Conservation (phyloP, 2,113 vertebrate genomes). For the Montifringilla adamsi region DNA sequence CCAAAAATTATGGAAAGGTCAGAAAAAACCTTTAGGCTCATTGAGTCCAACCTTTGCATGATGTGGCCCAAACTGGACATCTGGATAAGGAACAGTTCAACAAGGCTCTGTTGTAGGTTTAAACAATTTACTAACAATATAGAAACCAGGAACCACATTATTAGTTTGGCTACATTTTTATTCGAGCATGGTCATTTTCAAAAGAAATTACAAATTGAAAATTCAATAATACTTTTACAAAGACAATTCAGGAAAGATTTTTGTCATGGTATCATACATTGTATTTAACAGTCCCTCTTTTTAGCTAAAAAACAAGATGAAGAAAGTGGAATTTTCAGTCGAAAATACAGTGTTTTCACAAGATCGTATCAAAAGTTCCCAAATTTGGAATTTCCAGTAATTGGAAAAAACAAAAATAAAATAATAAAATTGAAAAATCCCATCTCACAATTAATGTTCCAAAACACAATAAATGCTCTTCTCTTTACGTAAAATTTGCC, state of each 20-base stretch:
- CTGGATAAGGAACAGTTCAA: neutral
- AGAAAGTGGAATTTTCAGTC: slow-evolving; percentile 99
- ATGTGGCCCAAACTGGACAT: neutral
- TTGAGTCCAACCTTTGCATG: fast-evolving
- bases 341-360: slow-evolving; percentile 99
- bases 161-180: slow-evolving; percentile 99
- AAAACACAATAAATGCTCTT: slow-evolving; percentile 99
- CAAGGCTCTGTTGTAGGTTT: neutral
- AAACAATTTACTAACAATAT: slow-evolving; percentile 45
- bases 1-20: neutral
- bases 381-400: slow-evolving; percentile 99
- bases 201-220: slow-evolving; percentile 99
- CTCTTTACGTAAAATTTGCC: slow-evolving; percentile 99
- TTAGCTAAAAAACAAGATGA: slow-evolving; percentile 99
- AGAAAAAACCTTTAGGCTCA: neutral
- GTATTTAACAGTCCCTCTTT: slow-evolving; percentile 99
- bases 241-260: slow-evolving; percentile 99
- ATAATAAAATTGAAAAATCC: slow-evolving; percentile 98
- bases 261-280: slow-evolving; percentile 99
- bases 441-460: slow-evolving; percentile 99
- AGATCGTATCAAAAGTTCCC: slow-evolving; percentile 99
- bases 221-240: slow-evolving; percentile 99
- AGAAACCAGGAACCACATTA: slow-evolving; percentile 69
- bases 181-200: slow-evolving; percentile 99
- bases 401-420: slow-evolving; percentile 97